Evolutionary conservation across 1,140 invertebrate species (phyloP), one percentile per base, ranked within the genome.

Genomic region (Sipha flava): DNA sequence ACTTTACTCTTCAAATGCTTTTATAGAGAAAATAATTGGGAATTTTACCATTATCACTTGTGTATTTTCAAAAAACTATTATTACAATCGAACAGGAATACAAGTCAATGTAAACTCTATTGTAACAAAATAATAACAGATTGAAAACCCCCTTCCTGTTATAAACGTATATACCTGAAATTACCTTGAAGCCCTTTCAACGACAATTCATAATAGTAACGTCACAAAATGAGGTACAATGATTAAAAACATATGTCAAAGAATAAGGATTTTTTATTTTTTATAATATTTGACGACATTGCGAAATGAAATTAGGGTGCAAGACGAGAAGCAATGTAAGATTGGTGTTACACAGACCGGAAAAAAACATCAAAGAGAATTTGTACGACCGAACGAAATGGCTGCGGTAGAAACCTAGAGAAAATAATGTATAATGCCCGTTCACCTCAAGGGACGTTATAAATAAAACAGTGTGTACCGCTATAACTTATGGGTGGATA

Each of bases 361-460:
- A 52, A 54, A 75, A 77, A 59, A 59, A 77, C 66, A 70, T 70
- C 66, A 70, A 70, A 70, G 43, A n/a, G 16, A 70, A 45, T 47
- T 18, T 26, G 26, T 23, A 23, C 3, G 26, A 31, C 40, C 16
- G 40, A 45, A 70, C 23, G 40, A 21, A n/a, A 29, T 12, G 62
- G 26, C 14, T 47, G 43, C 6, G 9, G 7, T 10, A 10, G 66
- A 47, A 70, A 70, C 3, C 23, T n/a, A 9, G 16, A 43, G 40
- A 45, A 68, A 43, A 47, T 29, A n/a, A 31, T 47, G 47, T 7
- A 26, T 21, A n/a, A 40, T 43, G 26, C 43, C 14, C 40, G 23
- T 18, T 16, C 59, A 40, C 66, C 37, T n/a, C 43, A 16, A 29
- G 26, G 21, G 34, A 40, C 52, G 52, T 77, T 59, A 77, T 77